Base-by-base conservation (phyloP, 1,140 invertebrate genomes). In the Zaprionus capensis region DNA sequence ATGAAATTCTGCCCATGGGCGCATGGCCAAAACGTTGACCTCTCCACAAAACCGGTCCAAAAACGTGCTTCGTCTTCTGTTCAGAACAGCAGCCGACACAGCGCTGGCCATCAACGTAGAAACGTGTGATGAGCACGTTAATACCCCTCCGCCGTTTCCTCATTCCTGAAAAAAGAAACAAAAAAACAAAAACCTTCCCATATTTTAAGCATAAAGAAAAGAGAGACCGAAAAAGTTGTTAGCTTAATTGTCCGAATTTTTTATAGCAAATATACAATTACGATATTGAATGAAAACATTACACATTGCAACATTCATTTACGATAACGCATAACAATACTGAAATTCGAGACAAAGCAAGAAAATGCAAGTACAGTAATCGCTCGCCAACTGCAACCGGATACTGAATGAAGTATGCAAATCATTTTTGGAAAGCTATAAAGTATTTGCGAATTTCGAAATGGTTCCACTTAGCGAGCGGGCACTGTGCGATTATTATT, bases 21-120 rank as follows among this genome's bases (percentile, higher is more conserved):
- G 44, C 36, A 56, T 63, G 71, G 84, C 65, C 68, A 72, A 88
- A 85, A 44, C 85, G 59, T 90, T 90, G 85, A 90, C 85, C 85
- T 76, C 79, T 59, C 68, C 77, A 46, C 31, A 77, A 90, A 90
- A 90, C 85, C 85, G 85, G 85, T 90, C 81, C 62, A 72, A 82
- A 82, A 91, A 91, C 85, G 81, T 90, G 78, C 78, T 81, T 77
- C 58, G 31, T 46, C 62, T 65, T 63, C 75, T 51, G 38, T 49
- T 51, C 49, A 59, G 46, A 44, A 17, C 36, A 71, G 36, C 46
- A 28, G 58, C 51, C 49, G 36, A 38, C 17, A 56, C 53, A 58
- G 31, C 28, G 53, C 65, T 44, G 55, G 38, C 55, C 26, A 36
- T 34, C 38, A 22, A 28, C 15, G 7, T 67, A 66, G 68, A 57